phyloP scores from a whole-genome alignment of 1,140 invertebrate genomes.

The Drosophila obscura region DNA sequence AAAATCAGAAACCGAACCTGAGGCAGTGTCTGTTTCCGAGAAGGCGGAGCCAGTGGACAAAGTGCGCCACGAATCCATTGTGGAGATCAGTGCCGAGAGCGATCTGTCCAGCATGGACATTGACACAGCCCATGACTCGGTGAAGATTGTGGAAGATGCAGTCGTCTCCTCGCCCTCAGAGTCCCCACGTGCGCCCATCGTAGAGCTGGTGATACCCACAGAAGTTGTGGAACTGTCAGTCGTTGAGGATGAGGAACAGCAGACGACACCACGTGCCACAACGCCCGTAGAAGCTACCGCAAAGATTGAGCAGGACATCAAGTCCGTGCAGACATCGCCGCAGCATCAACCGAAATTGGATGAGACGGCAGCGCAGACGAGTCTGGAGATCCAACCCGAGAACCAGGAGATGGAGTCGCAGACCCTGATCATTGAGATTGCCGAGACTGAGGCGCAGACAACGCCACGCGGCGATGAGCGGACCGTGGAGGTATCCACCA shows the following conservation, averaged over 20 bases:
- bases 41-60: conserved; percentile 81
- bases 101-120: conserved; percentile 84
- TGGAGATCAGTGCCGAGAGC: conserved; percentile 73
- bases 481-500: conserved; percentile 35
- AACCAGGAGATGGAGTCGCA: conserved; percentile 78
- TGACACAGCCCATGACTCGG: conserved; percentile 80
- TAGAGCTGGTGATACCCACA: conserved; percentile 86
- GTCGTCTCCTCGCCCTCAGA: conserved; percentile 78
- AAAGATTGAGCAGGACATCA: conserved; percentile 81
- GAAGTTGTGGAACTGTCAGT: conserved; percentile 86
- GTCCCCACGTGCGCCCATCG: conserved; percentile 69
- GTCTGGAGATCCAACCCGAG: conserved; percentile 76
- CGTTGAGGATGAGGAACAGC: conserved; percentile 84
- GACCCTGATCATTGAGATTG: conserved; percentile 67
- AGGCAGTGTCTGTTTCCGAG: conserved; percentile 53
- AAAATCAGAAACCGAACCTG: conserved; percentile 48
- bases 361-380: conserved; percentile 84
- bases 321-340: conserved; percentile 87
- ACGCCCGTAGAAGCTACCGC: conserved; percentile 28
- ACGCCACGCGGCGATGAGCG: conserved; percentile 50
- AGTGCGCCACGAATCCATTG: conserved; percentile 63
- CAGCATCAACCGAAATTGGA: conserved; percentile 84
- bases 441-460: conserved; percentile 79
- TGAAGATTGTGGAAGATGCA: conserved; percentile 88
- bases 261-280: conserved; percentile 83